These are phyloP conservation scores for Sebastolobus altivelis DNA, from an alignment of 2,797 vertebrate genomes.

Conservation along the genomic window DNA sequence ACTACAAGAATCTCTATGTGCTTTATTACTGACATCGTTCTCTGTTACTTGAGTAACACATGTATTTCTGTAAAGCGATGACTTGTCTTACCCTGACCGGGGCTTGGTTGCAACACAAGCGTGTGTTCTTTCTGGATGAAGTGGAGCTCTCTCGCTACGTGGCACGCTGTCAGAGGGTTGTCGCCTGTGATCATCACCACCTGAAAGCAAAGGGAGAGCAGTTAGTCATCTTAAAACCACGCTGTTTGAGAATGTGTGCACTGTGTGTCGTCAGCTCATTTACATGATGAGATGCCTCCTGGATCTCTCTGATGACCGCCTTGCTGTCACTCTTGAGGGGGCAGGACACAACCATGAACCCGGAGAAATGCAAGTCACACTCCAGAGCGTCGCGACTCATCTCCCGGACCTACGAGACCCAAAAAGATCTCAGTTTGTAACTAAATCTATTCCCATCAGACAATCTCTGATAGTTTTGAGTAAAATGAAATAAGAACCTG, in stretches of 20 bases:
- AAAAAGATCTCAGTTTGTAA: constrained; percentile 42
- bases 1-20: not conserved
- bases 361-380: constrained; percentile 91
- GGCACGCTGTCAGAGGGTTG: constrained; percentile 95
- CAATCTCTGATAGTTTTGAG: not conserved
- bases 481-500: constrained; percentile 85
- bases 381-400: constrained; percentile 91
- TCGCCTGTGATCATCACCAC: constrained; percentile 99
- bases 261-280: constrained; percentile 34
- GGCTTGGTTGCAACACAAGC: constrained; percentile 88
- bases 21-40: not conserved
- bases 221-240: constrained; percentile 16
- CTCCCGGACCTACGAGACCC: constrained; percentile 88
- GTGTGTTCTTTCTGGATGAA: constrained; percentile 92
- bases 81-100: constrained; percentile 75
- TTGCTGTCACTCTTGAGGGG: constrained; percentile 96
- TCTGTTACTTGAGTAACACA: not conserved
- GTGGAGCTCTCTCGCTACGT: constrained; percentile 94
- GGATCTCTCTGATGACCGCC: constrained; percentile 94
- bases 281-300: constrained; percentile 95
- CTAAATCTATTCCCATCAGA: constrained; percentile 1
- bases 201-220: constrained; percentile 74
- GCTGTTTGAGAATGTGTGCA: not conserved
- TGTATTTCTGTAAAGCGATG: not conserved
- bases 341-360: constrained; percentile 97